Percentiles rank a stretch among this genome's conserved stretches.
These are phyloP conservation scores for Cantharis rufa DNA, from an alignment of 2,888 invertebrate genomes.

Conservation along the genomic window DNA sequence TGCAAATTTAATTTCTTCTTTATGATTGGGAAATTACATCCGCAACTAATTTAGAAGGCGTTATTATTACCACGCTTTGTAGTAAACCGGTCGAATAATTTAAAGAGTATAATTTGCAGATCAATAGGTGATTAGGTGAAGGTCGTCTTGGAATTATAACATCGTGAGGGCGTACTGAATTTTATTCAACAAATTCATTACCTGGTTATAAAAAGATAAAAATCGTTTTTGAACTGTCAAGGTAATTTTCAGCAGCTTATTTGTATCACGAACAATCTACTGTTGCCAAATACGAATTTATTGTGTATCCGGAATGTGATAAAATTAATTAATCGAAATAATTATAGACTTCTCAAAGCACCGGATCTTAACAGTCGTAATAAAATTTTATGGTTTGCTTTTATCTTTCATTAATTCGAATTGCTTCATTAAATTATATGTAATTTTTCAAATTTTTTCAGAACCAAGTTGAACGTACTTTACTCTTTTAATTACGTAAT, in stretches of 20 bases:
- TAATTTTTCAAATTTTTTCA: not conserved
- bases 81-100: slow-evolving; percentile 11
- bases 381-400: not conserved
- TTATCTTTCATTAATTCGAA: not conserved
- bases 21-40: not conserved
- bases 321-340: not conserved
- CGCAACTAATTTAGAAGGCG: not conserved
- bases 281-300: not conserved
- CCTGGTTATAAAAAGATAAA: not conserved
- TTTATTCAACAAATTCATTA: not conserved
- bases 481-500: not conserved
- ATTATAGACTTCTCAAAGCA: not conserved
- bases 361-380: not conserved
- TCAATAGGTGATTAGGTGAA: slow-evolving; percentile 29
- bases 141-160: slow-evolving; percentile 19
- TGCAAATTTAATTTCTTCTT: not conserved
- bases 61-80: not conserved
- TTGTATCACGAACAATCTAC: not conserved
- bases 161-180: slow-evolving; percentile 16
- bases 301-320: not conserved
- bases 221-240: not conserved
- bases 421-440: not conserved
- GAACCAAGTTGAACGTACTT: not conserved
- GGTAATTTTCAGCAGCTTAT: not conserved
- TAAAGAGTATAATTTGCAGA: slow-evolving; percentile 14